A percentile compares a stretch with the other conserved stretches of the same genome.
These are phyloP conservation scores for Pandion haliaetus DNA, from an alignment of 2,113 vertebrate species.

Conservation along the genomic window DNA sequence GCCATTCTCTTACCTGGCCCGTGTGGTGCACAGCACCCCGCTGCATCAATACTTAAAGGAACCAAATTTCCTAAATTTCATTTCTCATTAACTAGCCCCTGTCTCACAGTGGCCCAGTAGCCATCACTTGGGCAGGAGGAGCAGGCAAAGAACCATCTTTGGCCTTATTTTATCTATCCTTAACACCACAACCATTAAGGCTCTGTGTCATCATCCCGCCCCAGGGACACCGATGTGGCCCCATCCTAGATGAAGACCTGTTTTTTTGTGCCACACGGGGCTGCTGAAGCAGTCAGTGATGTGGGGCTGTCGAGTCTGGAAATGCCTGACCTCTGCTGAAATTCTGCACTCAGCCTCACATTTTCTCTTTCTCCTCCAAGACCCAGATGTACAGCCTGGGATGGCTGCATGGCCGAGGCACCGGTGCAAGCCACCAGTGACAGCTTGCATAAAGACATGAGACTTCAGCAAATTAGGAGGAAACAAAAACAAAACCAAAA, in stretches of 20 bases:
- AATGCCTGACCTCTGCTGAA: background rate
- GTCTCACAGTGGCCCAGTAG: background rate
- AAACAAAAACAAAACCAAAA: background rate
- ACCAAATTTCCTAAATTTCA: background rate
- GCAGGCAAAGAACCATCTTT: background rate
- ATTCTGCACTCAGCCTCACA: rapidly evolving
- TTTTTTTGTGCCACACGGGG: background rate
- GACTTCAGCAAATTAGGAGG: background rate
- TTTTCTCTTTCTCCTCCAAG: background rate
- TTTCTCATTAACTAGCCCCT: background rate
- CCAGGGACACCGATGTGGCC: background rate
- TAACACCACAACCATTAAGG: background rate
- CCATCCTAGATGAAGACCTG: rapidly evolving
- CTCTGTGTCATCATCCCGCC: background rate
- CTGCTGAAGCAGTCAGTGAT: rapidly evolving
- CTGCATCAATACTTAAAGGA: background rate
- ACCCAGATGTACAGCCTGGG: background rate
- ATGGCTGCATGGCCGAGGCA: background rate
- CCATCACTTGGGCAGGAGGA: background rate
- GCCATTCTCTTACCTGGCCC: rapidly evolving
- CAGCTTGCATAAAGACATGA: background rate
- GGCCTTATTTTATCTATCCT: background rate
- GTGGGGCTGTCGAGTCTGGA: background rate
- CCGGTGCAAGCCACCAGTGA: rapidly evolving
- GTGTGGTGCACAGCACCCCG: background rate